Percentiles rank a stretch among this genome's conserved stretches.
These are phyloP conservation scores for Acrossocheilus wenchowensis DNA, from an alignment of 2,797 vertebrate species.

Conservation along the genomic window DNA sequence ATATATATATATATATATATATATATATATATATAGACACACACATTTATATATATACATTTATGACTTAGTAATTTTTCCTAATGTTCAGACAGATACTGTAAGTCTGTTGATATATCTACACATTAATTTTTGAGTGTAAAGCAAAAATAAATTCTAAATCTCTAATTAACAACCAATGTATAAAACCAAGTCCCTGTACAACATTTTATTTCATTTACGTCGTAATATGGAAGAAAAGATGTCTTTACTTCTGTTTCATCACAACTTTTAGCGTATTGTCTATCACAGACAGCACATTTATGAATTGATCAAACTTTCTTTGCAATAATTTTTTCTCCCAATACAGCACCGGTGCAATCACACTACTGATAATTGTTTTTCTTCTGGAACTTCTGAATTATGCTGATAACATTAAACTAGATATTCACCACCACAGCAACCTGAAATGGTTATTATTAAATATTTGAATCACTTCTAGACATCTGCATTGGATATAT, in stretches of 20 bases:
- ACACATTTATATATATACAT: too few species aligned
- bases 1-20: too few species aligned
- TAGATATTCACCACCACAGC: not conserved
- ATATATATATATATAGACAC: too few species aligned
- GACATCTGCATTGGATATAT: not conserved
- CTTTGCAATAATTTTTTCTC: not conserved
- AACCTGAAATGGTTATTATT: not conserved
- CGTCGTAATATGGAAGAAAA: not conserved
- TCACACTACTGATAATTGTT: not conserved
- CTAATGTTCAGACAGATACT: not conserved
- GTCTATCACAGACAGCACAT: not conserved
- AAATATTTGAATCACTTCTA: conserved; percentile 9
- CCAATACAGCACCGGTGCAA: not conserved
- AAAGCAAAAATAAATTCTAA: not conserved
- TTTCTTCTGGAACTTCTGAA: not conserved
- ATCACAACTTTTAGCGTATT: not conserved
- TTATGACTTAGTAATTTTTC: too few species aligned
- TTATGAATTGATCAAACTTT: not conserved
- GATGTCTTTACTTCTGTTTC: not conserved
- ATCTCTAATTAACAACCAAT: not conserved
- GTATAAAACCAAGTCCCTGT: not conserved
- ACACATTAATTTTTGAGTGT: not conserved
- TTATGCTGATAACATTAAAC: not conserved
- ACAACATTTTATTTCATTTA: not conserved
- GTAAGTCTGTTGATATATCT: not conserved